Base-by-base conservation (phyloP, 2,113 vertebrate species). In the Passer domesticus region DNA sequence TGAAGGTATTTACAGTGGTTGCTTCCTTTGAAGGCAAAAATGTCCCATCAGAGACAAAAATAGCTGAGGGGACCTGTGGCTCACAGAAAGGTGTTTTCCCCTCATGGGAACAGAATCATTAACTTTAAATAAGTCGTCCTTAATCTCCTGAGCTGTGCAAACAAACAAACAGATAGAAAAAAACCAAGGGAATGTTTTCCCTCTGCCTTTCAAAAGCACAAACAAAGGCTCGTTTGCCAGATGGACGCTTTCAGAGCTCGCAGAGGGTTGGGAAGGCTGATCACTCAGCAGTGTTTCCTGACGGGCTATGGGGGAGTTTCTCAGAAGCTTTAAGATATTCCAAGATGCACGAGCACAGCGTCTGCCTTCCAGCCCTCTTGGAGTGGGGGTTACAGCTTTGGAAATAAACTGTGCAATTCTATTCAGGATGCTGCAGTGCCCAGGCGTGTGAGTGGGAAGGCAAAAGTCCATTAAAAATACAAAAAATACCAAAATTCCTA, bases 161-260 rank as follows among this genome's bases (percentile, higher is more conserved):
- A 62, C 96, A 97, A 97, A 95, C 93, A 94, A 92, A 95, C 93
- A 96, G 82, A 94, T 4, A 77, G 55, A 63, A 92, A 93, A 93
- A 92, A 56, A 0, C 17, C 72, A 72, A 23, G 13, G 6, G 69
- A 80, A 83, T 94, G 93, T 90, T 94, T 90, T 92, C 86, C 67
- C 75, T 84, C 44, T 81, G 92, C 89, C 89, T 87, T 90, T 92
- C 93, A 96, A 93, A 97, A 92, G 82, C 90, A 96, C 90, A 96
- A 93, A 89, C 93, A 95, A 95, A 90, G 90, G 87, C 76, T 92
- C 90, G 50, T 90, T 92, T 94, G 88, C 83, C 92, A 96, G 93
- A 94, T 90, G 90, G 93, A 93, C 15, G 63, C 88, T 91, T 93
- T 94, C 95, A 90, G 90, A 94, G 94, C 52, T 8, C 19, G 67